Base-by-base conservation (phyloP, 2,888 invertebrate species). In the Tetramorium bicarinatum region DNA sequence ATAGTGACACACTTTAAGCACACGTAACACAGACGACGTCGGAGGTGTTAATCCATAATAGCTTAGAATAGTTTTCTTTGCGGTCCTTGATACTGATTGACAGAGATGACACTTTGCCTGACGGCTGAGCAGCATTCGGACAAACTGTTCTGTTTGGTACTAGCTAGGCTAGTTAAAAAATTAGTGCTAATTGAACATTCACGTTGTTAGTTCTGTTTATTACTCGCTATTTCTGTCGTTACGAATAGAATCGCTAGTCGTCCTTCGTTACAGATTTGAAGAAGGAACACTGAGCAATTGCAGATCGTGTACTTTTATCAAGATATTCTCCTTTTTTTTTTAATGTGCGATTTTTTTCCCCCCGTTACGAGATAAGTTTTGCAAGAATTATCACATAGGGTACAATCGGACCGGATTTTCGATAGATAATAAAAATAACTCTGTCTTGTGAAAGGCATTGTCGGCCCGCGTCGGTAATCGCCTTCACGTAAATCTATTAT, bases 11-110 rank as follows among this genome's bases (percentile, higher is more conserved):
- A 25, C 41, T 67, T 72, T 74, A 34, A 49, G 29, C 49, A 47
- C 79, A 67, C 34, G 34, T 82, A 56, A 71, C 13, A 21, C n/a
- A n/a, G 25, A 80, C 61, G 71, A 82, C 66, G 72, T 81, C 61
- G 82, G 71, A 66, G 64, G 64, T 86, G 69, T 54, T 47, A 84
- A 72, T 75, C 41, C 64, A 79, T 34, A 61, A 54, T 38, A 67
- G 64, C 71, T 56, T 54, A 38, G 7, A 62, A 52, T 62, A 25
- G n/a, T 34, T 77, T 77, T 44, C 15, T 56, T 67, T 34, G 54
- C 29, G 25, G 44, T 54, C 3, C 2, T 29, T 34, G 29, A 61
- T 44, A 18, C 13, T 52, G 18, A 47, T 66, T 25, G 18, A 18
- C 67, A 18, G 18, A 67, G 41, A 54, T 29, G 38, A 29, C n/a